These are phyloP conservation scores for Lumbricus terrestris DNA, from an alignment of 2,888 invertebrate genomes.

Conservation along the genomic window DNA sequence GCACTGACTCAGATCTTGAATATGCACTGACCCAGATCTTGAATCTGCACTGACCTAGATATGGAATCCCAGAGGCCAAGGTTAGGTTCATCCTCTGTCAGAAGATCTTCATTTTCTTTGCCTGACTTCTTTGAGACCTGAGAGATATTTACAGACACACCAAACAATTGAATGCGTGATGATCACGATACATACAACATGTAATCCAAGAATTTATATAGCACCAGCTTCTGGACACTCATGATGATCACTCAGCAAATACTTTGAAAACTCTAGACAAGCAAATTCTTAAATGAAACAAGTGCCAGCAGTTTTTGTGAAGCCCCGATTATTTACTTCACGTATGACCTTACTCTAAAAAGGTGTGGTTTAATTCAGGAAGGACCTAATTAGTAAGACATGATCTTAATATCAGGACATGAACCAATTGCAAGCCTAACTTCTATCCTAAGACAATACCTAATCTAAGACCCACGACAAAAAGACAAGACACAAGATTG, in stretches of 20 bases:
- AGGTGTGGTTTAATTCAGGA: no score
- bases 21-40: background rate
- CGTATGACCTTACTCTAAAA: no score
- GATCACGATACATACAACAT: background rate
- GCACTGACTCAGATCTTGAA: background rate
- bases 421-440: background rate
- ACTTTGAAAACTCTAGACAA: background rate
- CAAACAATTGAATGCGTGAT: background rate
- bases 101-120: slow-evolving; percentile 79
- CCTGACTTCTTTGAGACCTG: slow-evolving; percentile 78
- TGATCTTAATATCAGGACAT: no score
- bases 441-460: background rate
- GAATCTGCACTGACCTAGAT: slow-evolving; percentile 68
- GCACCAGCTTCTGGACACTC: background rate
- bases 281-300: background rate
- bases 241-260: background rate
- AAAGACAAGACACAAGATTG: no score
- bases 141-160: background rate
- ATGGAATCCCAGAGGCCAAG: slow-evolving; percentile 91
- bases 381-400: no score
- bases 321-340: background rate
- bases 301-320: background rate
- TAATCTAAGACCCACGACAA: no score
- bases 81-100: slow-evolving; percentile 68
- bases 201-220: background rate